Conservation (phyloP, 1,140 invertebrate genomes). For the Streblospio benedicti region DNA sequence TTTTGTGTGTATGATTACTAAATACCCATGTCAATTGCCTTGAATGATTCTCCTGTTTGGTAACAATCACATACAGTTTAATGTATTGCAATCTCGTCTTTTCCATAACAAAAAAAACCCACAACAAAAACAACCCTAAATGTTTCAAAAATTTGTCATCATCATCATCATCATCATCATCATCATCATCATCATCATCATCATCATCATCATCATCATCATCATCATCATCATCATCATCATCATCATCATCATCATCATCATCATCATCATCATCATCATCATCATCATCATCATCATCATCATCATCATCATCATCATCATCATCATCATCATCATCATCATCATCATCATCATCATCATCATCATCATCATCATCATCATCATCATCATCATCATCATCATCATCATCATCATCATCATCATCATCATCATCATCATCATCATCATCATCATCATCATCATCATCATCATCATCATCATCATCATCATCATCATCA, state of each 20-base stretch:
- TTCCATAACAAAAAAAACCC: no score
- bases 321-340: conserved; percentile 15
- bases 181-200: not conserved
- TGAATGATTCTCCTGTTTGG: no score
- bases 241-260: conserved; percentile 11
- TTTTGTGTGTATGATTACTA: no score
- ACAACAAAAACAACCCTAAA: no score
- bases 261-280: conserved; percentile 13
- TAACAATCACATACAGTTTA: no score
- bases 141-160: no score
- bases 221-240: conserved; percentile 1
- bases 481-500: conserved; percentile 15
- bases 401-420: conserved; percentile 15
- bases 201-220: conserved; percentile 8
- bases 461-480: conserved; percentile 15
- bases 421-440: conserved; percentile 15
- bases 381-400: conserved; percentile 15
- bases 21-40: no score
- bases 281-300: conserved; percentile 14
- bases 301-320: conserved; percentile 13
- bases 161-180: not conserved
- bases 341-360: conserved; percentile 15
- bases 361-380: conserved; percentile 15
- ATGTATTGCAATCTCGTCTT: no score
- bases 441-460: conserved; percentile 15